Conservation (phyloP, 2,888 invertebrate genomes). For the Cataglyphis cursor region DNA sequence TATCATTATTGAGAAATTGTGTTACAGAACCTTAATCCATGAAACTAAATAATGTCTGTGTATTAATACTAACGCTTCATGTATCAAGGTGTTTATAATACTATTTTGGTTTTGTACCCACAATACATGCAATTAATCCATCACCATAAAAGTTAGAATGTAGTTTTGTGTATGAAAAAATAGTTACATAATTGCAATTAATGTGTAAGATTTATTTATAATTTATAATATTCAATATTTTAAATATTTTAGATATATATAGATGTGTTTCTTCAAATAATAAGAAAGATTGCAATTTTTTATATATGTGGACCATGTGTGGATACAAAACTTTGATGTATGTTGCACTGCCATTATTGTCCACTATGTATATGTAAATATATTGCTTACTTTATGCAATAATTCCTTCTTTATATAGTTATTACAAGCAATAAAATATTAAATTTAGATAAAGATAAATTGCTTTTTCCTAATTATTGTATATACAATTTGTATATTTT, state of each 20-base stretch:
- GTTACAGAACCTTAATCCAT: constrained; percentile 64
- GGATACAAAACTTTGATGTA: constrained; percentile 73
- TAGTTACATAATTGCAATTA: constrained; percentile 33
- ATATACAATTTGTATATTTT: not conserved
- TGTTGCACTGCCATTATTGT: constrained; percentile 67
- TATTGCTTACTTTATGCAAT: constrained; percentile 3
- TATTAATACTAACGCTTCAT: constrained; percentile 54
- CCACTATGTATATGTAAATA: not conserved
- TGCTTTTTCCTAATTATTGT: not conserved
- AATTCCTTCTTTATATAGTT: not conserved
- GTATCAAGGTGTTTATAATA: constrained; percentile 60
- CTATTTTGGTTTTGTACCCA: constrained; percentile 70
- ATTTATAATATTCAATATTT: not conserved
- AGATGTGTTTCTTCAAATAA: constrained; percentile 16
- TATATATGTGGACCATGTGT: constrained; percentile 49
- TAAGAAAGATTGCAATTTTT: constrained; percentile 3
- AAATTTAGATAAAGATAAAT: constrained; percentile 21
- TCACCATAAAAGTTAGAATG: constrained; percentile 46
- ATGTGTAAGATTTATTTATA: not conserved
- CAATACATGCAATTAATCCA: constrained; percentile 52
- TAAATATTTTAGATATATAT: constrained; percentile 17
- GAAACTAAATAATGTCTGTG: constrained; percentile 28
- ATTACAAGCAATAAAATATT: not conserved
- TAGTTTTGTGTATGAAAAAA: constrained; percentile 35
- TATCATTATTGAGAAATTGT: constrained; percentile 61